Percentiles rank a stretch among this genome's conserved stretches.
These are phyloP conservation scores for Pangasius mekongensis DNA, from an alignment of 2,797 vertebrate species.

Conservation along the genomic window DNA sequence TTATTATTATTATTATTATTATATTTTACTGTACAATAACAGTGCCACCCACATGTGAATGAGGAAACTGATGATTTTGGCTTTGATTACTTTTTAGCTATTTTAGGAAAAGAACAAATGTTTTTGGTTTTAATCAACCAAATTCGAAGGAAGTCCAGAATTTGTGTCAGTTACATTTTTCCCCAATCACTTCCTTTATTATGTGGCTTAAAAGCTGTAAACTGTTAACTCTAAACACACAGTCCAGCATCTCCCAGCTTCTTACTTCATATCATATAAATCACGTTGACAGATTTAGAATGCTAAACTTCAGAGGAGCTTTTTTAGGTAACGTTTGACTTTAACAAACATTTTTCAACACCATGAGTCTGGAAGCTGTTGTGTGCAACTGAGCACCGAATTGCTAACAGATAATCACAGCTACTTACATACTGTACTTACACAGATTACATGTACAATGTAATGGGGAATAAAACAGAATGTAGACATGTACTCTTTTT, in stretches of 20 bases:
- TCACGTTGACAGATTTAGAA: slow-evolving; percentile 51
- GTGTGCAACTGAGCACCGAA: background rate
- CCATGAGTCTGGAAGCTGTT: background rate
- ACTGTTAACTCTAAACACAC: background rate
- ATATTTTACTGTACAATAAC: background rate
- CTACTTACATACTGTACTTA: background rate
- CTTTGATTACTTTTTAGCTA: background rate
- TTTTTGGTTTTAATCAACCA: background rate
- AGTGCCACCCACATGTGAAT: background rate
- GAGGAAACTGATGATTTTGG: background rate
- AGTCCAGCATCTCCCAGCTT: background rate
- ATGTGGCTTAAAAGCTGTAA: background rate
- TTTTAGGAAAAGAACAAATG: background rate
- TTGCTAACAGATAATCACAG: background rate
- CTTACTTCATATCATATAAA: slow-evolving; percentile 34
- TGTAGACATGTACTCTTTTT: background rate
- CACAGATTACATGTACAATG: background rate
- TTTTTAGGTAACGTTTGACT: background rate
- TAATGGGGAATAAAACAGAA: background rate
- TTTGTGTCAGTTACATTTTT: background rate
- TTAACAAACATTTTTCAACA: background rate
- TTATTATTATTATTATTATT: background rate
- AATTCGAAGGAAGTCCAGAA: background rate
- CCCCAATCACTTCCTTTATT: background rate
- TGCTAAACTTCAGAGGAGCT: background rate